Evolutionary conservation across 2,888 invertebrate genomes (phyloP).

Genomic region (Conops quadrifasciatus): DNA sequence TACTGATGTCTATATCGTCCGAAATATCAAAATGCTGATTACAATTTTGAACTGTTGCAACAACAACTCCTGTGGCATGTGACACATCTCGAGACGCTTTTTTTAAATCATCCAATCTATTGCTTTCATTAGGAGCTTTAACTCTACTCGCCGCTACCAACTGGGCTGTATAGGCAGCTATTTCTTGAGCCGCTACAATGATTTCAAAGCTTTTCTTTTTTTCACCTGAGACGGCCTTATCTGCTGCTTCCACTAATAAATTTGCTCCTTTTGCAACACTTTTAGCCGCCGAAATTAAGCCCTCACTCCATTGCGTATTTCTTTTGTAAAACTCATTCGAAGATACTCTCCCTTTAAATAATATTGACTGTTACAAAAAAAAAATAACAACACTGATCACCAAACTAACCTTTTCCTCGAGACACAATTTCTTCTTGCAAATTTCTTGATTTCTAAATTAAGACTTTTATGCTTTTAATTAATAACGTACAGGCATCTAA

Average conservation of each 20-base stretch:
- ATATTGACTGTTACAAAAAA: constrained; percentile 1
- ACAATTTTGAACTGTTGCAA: constrained; percentile 93
- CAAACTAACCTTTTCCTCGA: constrained; percentile 76
- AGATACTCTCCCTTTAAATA: constrained; percentile 74
- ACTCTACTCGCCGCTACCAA: constrained; percentile 96
- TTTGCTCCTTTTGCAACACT: constrained; percentile 96
- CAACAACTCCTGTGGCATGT: constrained; percentile 88
- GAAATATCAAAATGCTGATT: constrained; percentile 84
- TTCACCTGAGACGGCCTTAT: constrained; percentile 84
- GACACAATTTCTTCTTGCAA: constrained; percentile 91
- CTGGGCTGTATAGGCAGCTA: constrained; percentile 95
- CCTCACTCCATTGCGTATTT: constrained; percentile 99
- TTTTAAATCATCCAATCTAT: constrained; percentile 81
- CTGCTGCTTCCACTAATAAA: constrained; percentile 89
- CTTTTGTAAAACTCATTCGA: constrained; percentile 96
- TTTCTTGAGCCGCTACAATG: constrained; percentile 96
- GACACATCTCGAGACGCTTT: constrained; percentile 89
- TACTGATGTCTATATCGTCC: constrained; percentile 90
- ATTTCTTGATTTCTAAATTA: constrained; percentile 86
- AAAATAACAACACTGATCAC: background rate
- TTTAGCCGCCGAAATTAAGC: constrained; percentile 96
- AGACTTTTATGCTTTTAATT: constrained; percentile 87
- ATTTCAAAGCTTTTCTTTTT: constrained; percentile 80
- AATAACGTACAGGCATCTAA: constrained; percentile 94
- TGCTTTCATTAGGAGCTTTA: constrained; percentile 87